These are phyloP conservation scores for Nematostella vectensis DNA, from an alignment of 92 coral and sea anemone species.

Conservation along the genomic window DNA sequence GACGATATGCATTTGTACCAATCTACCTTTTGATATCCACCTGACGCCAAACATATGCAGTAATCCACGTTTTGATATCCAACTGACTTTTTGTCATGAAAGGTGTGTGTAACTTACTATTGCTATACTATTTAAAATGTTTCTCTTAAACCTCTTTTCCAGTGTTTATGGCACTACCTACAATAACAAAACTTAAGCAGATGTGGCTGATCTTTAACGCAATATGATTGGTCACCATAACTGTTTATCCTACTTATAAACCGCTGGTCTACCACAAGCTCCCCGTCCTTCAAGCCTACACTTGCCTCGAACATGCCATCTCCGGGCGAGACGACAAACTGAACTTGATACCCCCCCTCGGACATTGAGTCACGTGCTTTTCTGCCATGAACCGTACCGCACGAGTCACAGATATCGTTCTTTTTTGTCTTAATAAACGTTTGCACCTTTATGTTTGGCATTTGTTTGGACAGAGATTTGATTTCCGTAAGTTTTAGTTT, in stretches of 20 bases:
- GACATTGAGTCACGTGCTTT: conserved; percentile 30
- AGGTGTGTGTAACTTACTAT: no score
- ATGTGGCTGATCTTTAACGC: conserved; percentile 48
- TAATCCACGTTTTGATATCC: no score
- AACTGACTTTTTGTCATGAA: no score
- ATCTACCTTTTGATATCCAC: no score
- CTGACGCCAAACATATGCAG: no score
- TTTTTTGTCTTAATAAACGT: conserved; percentile 31
- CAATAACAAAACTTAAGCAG: conserved; percentile 58
- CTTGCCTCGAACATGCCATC: conserved; percentile 79
- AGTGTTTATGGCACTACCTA: no score
- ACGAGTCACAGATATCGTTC: conserved; percentile 37
- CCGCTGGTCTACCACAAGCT: conserved; percentile 23
- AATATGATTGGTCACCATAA: conserved; percentile 55
- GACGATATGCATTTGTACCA: no score
- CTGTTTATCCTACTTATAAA: conserved; percentile 49
- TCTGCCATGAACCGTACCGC: conserved; percentile 31
- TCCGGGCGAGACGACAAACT: conserved; percentile 58
- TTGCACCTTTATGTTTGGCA: conserved; percentile 55
- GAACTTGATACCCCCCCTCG: conserved; percentile 61
- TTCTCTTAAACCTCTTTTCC: no score
- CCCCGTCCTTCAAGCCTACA: conserved; percentile 35
- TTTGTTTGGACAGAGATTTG: conserved; percentile 41
- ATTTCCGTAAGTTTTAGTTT: conserved; percentile 32
- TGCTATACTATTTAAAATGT: no score